Conservation (phyloP, 2,113 vertebrate species). For the Cyanoliseus patagonus region DNA sequence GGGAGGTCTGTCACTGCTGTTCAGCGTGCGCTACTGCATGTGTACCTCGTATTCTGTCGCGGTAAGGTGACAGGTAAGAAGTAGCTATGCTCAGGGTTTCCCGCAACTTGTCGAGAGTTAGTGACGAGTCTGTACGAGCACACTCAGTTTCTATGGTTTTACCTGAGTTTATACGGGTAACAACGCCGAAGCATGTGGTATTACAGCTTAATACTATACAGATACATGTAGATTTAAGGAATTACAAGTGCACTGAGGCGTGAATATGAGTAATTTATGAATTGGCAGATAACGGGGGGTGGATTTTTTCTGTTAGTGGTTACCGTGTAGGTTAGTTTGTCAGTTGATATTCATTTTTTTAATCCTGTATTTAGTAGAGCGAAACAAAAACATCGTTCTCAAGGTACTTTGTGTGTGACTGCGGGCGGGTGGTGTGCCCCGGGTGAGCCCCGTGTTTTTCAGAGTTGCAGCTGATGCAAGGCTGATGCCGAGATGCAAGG, state of each 20-base stretch:
- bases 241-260: not conserved
- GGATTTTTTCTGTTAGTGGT: not conserved
- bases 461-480: not conserved
- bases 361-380: not conserved
- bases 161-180: not conserved
- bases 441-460: fast-evolving
- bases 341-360: not conserved
- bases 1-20: not conserved
- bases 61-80: fast-evolving
- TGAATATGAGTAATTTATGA: not conserved
- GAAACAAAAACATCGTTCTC: not conserved
- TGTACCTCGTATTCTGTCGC: fast-evolving
- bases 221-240: not conserved
- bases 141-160: fast-evolving
- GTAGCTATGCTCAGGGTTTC: fast-evolving
- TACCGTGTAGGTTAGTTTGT: not conserved
- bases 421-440: fast-evolving
- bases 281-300: not conserved
- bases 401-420: not conserved
- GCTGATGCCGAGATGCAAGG: too few species aligned
- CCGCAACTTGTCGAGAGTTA: fast-evolving
- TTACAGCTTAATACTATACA: not conserved
- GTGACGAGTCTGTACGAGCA: too few species aligned
- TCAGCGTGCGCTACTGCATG: fast-evolving
- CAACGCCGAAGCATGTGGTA: not conserved